Percentiles rank a stretch among this genome's conserved stretches.
Evolutionary conservation across 2,797 vertebrate genomes (phyloP).

Genomic region (Odontamblyopus lacepedii): DNA sequence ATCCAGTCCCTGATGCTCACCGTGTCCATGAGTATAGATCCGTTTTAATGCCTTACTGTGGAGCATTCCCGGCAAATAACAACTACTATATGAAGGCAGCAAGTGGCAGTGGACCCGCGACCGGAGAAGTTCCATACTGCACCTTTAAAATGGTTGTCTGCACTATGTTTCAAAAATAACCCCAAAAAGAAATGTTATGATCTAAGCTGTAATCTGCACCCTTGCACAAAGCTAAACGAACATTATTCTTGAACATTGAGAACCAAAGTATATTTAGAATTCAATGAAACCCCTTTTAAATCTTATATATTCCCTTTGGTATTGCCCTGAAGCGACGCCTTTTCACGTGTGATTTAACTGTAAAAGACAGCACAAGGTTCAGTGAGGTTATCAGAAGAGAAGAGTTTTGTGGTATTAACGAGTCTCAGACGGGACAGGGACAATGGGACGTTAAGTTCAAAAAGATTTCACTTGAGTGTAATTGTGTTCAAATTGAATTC

Average conservation of each 20-base stretch:
- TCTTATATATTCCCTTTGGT: slow-evolving; percentile 8
- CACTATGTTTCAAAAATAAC: slow-evolving; percentile 64
- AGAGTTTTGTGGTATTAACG: slow-evolving; percentile 43
- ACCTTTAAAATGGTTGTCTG: slow-evolving; percentile 52
- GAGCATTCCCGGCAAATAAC: no score
- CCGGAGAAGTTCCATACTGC: background rate
- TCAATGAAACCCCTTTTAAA: slow-evolving; percentile 24
- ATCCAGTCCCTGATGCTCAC: no score
- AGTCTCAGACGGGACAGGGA: slow-evolving; percentile 56
- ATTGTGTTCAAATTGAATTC: background rate
- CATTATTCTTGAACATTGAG: slow-evolving; percentile 66
- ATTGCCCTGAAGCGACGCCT: slow-evolving; percentile 42
- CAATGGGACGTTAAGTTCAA: background rate
- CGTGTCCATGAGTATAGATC: no score
- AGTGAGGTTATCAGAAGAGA: slow-evolving; percentile 36
- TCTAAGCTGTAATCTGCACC: slow-evolving; percentile 68
- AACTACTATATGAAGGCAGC: no score
- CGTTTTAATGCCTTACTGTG: no score
- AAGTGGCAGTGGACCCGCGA: background rate
- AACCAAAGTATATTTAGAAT: slow-evolving; percentile 74
- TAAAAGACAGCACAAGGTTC: slow-evolving; percentile 61
- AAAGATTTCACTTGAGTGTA: background rate
- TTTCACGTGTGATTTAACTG: slow-evolving; percentile 46
- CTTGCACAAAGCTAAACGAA: slow-evolving; percentile 75
- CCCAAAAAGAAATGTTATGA: slow-evolving; percentile 47